Evolutionary conservation across 2,113 vertebrate species (phyloP).

Genomic region (Alosa alosa): DNA sequence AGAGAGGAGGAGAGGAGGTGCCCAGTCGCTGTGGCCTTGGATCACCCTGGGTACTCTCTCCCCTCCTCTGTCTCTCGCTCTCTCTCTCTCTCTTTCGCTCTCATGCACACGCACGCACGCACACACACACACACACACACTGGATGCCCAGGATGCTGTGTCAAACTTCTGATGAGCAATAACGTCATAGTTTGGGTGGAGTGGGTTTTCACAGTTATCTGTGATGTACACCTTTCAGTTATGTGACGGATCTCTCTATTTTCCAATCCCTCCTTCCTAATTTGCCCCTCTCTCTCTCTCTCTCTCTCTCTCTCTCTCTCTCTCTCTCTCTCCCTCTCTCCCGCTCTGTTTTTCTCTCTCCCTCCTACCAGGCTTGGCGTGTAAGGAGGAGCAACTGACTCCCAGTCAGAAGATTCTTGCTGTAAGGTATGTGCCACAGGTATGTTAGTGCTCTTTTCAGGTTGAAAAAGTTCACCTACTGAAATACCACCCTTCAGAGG

Average conservation of each 20-base stretch:
- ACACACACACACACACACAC: conserved; percentile 4
- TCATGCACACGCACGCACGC: background rate
- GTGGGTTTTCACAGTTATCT: background rate
- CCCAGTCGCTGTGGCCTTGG: background rate
- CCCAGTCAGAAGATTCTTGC: conserved; percentile 87
- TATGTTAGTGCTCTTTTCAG: conserved; percentile 67
- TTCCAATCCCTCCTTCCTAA: background rate
- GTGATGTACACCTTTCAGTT: background rate
- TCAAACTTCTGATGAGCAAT: background rate
- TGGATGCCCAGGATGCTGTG: background rate
- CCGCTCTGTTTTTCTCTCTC: background rate
- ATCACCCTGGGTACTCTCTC: background rate
- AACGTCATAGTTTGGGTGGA: background rate
- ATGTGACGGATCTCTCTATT: background rate
- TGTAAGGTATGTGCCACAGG: conserved; percentile 86
- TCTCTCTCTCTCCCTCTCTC: background rate
- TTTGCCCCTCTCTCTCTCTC: background rate
- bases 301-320: background rate
- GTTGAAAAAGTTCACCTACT: conserved; percentile 30
- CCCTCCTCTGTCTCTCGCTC: background rate
- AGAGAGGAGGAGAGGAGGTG: background rate
- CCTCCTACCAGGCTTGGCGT: conserved; percentile 79
- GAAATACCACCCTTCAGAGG: background rate
- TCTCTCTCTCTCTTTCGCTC: background rate
- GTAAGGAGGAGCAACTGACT: conserved; percentile 85